These are phyloP conservation scores for Crocodylus rhombifer DNA, from an alignment of 2,797 vertebrate species.

Conservation along the genomic window DNA sequence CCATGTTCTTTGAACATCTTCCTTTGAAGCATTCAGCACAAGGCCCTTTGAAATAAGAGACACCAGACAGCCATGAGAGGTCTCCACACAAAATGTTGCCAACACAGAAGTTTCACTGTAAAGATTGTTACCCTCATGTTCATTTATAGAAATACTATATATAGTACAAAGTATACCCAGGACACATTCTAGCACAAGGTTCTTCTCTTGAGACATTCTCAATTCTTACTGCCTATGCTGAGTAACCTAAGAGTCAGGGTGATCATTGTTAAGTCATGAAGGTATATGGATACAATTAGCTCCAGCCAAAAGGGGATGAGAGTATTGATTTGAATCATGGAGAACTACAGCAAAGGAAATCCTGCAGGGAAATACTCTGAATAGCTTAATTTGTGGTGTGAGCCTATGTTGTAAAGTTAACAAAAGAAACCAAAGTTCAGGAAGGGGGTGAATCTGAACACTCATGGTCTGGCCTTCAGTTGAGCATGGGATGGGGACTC, in stretches of 20 bases:
- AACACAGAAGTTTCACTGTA: neutral
- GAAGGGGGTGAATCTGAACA: slow-evolving; percentile 42
- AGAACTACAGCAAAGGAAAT: slow-evolving; percentile 1
- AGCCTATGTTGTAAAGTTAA: slow-evolving; percentile 33
- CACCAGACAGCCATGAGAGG: neutral
- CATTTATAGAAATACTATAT: neutral
- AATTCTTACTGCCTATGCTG: neutral
- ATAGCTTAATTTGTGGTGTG: neutral
- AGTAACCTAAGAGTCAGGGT: neutral
- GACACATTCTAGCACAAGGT: neutral
- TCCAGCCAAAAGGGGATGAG: neutral
- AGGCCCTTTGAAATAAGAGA: neutral
- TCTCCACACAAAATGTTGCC: neutral
- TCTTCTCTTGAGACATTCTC: neutral
- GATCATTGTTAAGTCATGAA: slow-evolving; percentile 27
- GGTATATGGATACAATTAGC: neutral
- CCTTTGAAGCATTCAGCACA: neutral
- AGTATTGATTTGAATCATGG: neutral
- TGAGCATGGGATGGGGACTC: slow-evolving; percentile 37
- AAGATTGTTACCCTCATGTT: neutral
- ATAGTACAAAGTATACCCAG: neutral
- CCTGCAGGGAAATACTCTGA: neutral
- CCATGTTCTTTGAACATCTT: neutral
- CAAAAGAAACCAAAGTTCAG: slow-evolving; percentile 6
- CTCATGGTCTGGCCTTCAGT: slow-evolving; percentile 27